Base-by-base conservation (phyloP, 2,113 vertebrate genomes). In the Odobenus rosmarus region DNA sequence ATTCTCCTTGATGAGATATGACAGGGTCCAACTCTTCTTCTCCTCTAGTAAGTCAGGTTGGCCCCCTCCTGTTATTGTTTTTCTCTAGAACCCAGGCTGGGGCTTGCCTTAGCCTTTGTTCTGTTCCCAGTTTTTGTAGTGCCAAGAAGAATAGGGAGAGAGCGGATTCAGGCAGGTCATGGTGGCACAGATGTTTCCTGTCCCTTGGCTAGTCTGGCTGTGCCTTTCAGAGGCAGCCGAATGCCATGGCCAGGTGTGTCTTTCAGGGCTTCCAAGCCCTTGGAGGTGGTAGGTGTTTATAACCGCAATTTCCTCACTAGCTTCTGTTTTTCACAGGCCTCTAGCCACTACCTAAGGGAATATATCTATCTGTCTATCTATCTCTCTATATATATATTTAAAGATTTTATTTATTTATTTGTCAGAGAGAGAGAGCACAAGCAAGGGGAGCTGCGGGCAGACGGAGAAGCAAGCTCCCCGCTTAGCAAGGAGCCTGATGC, bases 31-130 rank as follows among this genome's bases (percentile, higher is more conserved):
- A 85, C 95, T 95, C 92, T 88, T 82, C 85, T 92, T 92, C 92
- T 53, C 95, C 1, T 0, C 69, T 81, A 51, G 88, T 90, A 92
- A 77, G 67, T 90, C 84, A 74, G 21, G 71, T 88, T 95, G 94
- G 83, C 95, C 90, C 88, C 93, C 82, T 92, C 49, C 90, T 97
- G 80, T 97, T 97, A 96, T 93, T 98, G 97, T 98, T 98, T 97
- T 96, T 96, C 93, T 94, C 92, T 88, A 72, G 90, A 92, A 77
- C 95, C 92, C 97, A 98, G 94, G 97, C 97, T 67, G 92, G 95
- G 97, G 97, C 97, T 98, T 98, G 97, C 59, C 94, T 93, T 71
- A 64, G 93, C 91, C 97, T 97, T 98, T 97, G 97, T 98, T 98
- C 96, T 96, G 80, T 96, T 97, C 96, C 92, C 96, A 96, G 93